Percentiles rank a stretch among this genome's conserved stretches.
Conservation (phyloP, 2,888 invertebrate species). For the Drosophila buzzatii region DNA sequence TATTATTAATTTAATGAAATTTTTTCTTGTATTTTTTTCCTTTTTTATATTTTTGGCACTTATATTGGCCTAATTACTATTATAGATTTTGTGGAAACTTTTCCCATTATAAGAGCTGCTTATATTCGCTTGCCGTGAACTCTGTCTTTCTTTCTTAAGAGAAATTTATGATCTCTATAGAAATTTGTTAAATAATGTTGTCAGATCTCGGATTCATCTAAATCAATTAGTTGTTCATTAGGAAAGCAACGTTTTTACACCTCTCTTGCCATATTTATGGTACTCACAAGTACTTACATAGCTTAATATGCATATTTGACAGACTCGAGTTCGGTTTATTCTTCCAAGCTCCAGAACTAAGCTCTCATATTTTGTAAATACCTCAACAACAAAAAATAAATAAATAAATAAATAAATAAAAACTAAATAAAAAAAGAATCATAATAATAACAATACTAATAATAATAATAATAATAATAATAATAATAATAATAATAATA, state of each 20-base stretch:
- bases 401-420: too few species aligned
- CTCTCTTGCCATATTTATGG: constrained; percentile 1
- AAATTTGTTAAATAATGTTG: background rate
- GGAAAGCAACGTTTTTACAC: constrained; percentile 10
- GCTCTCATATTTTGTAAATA: constrained; percentile 43
- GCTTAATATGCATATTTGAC: constrained; percentile 19
- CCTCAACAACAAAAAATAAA: background rate
- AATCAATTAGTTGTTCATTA: constrained; percentile 3
- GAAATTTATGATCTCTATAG: constrained; percentile 14
- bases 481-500: too few species aligned
- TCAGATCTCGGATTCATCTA: constrained; percentile 11
- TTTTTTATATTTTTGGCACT: constrained; percentile 3
- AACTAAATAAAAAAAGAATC: too few species aligned
- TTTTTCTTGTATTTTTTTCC: background rate
- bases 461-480: too few species aligned
- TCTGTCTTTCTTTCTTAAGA: background rate
- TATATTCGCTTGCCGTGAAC: constrained; percentile 13
- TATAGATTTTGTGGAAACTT: constrained; percentile 2
- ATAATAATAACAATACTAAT: too few species aligned
- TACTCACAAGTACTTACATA: constrained; percentile 4
- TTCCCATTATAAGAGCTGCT: constrained; percentile 18
- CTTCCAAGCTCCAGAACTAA: constrained; percentile 54
- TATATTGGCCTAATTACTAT: constrained; percentile 27
- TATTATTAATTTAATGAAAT: constrained; percentile 7
- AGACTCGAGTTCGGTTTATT: constrained; percentile 44